These are phyloP conservation scores for Apotomis turbidana DNA, from an alignment of 2,888 invertebrate species.

Conservation along the genomic window DNA sequence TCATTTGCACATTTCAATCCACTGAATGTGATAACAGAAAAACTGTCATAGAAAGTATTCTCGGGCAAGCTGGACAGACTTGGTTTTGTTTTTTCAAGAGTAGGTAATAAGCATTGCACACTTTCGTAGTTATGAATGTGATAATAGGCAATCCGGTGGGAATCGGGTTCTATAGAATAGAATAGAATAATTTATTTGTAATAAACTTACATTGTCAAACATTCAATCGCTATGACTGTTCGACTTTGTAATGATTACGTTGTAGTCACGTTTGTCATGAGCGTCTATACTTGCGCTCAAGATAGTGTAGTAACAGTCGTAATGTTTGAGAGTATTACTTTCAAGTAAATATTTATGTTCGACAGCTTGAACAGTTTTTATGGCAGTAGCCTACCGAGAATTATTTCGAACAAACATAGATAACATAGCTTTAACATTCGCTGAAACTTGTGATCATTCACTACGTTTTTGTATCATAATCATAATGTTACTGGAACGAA, in stretches of 20 bases:
- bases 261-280: neutral
- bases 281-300: neutral
- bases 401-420: conserved; percentile 38
- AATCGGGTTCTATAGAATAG: too few relatives aligned
- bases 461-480: neutral
- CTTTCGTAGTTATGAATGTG: too few relatives aligned
- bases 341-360: conserved; percentile 40
- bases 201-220: too few relatives aligned
- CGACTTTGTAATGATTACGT: neutral
- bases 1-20: too few relatives aligned
- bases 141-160: too few relatives aligned
- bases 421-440: conserved; percentile 34
- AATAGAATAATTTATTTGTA: too few relatives aligned
- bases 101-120: too few relatives aligned
- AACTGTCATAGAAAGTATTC: too few relatives aligned
- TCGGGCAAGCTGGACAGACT: too few relatives aligned
- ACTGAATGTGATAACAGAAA: too few relatives aligned
- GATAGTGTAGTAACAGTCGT: conserved; percentile 2
- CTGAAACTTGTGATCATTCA: conserved; percentile 11
- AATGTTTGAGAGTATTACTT: conserved; percentile 11
- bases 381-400: conserved; percentile 35
- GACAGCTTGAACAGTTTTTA: conserved; percentile 39
- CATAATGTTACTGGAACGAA: neutral
- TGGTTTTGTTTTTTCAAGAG: too few relatives aligned
- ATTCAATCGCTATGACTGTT: too few relatives aligned